These are phyloP conservation scores for Cladorhizidae sp. DNA, from an alignment of 37 sponge, comb jelly and placozoan genomes.

Conservation along the genomic window DNA sequence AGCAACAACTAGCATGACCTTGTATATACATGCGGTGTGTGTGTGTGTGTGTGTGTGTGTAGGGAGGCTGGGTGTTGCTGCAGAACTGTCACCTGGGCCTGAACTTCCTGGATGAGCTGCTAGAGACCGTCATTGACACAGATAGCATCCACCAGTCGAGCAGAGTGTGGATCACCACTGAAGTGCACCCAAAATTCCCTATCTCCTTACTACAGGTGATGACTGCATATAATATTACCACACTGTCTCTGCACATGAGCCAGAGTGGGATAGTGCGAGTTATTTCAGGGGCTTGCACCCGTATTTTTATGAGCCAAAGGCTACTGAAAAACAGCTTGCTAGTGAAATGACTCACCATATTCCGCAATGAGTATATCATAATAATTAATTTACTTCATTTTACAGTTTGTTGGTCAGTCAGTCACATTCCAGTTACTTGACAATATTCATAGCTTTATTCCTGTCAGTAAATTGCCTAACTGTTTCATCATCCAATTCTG, in stretches of 20 bases:
- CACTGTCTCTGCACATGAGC: not conserved
- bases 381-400: not conserved
- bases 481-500: no score
- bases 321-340: no score
- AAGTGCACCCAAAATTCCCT: constrained; percentile 95
- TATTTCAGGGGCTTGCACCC: no score
- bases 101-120: constrained; percentile 94
- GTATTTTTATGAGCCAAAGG: no score
- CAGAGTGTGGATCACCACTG: constrained; percentile 96
- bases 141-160: constrained; percentile 78
- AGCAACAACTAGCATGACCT: not conserved
- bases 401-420: no score
- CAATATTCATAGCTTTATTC: no score
- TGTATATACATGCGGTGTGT: not conserved
- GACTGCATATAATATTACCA: not conserved
- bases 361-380: no score
- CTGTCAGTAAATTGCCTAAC: no score
- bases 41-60: not conserved
- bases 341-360: no score
- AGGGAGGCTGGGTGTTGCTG: constrained; percentile 95
- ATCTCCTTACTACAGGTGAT: constrained; percentile 88
- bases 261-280: not conserved
- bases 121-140: constrained; percentile 78
- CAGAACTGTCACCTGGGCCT: constrained; percentile 97
- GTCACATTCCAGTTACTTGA: no score